Evolutionary conservation across 2,797 vertebrate species (phyloP).

Genomic region (Mormyrus hasselquistii): DNA sequence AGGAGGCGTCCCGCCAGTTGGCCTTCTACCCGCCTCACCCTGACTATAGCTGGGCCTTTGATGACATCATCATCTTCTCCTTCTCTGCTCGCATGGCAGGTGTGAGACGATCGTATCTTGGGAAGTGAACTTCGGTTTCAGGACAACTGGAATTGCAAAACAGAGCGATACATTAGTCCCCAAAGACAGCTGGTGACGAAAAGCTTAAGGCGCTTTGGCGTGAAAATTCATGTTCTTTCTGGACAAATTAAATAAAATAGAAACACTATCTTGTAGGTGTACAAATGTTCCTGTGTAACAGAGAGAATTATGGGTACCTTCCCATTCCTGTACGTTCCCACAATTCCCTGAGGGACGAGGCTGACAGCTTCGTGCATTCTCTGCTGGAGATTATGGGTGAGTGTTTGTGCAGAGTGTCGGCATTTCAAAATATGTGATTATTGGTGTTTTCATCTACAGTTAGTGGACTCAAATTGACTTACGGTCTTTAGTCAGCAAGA

Average conservation of each 20-base stretch:
- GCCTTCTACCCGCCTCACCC: slow-evolving; percentile 80
- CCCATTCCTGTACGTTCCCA: slow-evolving; percentile 78
- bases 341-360: slow-evolving; percentile 74
- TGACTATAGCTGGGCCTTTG: slow-evolving; percentile 83
- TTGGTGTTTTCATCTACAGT: not conserved
- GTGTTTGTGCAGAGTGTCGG: slow-evolving; percentile 29
- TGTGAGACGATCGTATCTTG: slow-evolving; percentile 30
- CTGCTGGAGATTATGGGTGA: slow-evolving; percentile 80
- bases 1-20: slow-evolving; percentile 65
- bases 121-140: not conserved
- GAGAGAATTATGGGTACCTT: slow-evolving; percentile 73
- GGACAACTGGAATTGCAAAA: not conserved
- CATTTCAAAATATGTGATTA: not conserved
- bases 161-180: not conserved
- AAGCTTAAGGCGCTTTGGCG: not conserved
- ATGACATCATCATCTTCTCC: slow-evolving; percentile 91
- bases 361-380: slow-evolving; percentile 78
- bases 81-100: slow-evolving; percentile 82
- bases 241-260: not conserved
- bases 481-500: not conserved
- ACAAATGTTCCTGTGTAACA: slow-evolving; percentile 87
- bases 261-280: slow-evolving; percentile 59
- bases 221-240: not conserved
- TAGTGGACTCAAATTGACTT: not conserved
- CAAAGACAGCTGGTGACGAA: not conserved